Evolutionary conservation across 2,113 vertebrate genomes (phyloP).

Genomic region (Canis aureus): DNA sequence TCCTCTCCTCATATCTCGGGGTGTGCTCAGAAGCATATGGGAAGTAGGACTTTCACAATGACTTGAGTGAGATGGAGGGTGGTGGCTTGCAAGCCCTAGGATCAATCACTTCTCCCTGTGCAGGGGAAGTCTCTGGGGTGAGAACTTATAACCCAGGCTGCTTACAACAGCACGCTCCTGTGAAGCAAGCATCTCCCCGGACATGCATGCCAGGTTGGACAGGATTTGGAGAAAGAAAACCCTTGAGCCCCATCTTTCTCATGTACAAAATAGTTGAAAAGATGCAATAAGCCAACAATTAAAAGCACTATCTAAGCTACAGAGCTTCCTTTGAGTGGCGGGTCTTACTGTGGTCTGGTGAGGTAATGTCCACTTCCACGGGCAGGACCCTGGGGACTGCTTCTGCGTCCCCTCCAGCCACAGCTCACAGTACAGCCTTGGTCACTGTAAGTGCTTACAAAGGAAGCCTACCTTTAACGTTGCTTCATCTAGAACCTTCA

Average conservation of each 20-base stretch:
- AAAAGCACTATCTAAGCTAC: background rate
- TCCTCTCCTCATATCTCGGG: background rate
- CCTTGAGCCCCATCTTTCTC: background rate
- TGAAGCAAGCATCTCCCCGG: rapidly evolving
- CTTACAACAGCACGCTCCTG: rapidly evolving
- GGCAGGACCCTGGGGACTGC: background rate
- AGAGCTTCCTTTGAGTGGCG: rapidly evolving
- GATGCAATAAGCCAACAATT: background rate
- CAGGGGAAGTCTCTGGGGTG: background rate
- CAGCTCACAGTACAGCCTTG: background rate
- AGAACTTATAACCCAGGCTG: rapidly evolving
- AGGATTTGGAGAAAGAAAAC: background rate
- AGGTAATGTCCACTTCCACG: rapidly evolving
- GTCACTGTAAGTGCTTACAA: rapidly evolving
- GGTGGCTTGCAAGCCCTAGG: background rate
- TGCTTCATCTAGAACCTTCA: slow-evolving; percentile 92
- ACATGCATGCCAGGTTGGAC: rapidly evolving
- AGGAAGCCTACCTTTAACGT: slow-evolving; percentile 90
- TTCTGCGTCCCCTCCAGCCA: background rate
- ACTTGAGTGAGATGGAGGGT: background rate
- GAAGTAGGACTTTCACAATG: slow-evolving; percentile 36
- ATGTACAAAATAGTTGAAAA: background rate
- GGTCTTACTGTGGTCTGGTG: background rate
- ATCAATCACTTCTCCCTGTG: rapidly evolving
- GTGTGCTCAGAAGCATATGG: background rate